These are phyloP conservation scores for Ciona savignyi DNA, from an alignment of 23 tunicate genomes.

Conservation along the genomic window DNA sequence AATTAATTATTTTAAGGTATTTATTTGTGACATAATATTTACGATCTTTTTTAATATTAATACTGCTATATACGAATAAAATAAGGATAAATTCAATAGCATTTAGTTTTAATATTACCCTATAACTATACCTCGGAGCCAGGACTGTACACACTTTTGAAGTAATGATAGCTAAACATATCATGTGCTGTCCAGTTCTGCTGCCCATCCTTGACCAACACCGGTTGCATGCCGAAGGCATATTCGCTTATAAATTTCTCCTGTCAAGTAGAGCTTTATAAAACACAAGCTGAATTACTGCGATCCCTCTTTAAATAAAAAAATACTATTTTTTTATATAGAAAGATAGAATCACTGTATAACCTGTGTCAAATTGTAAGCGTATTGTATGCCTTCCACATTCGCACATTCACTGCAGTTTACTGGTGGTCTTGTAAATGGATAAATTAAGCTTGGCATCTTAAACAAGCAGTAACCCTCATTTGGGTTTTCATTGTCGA, in stretches of 20 bases:
- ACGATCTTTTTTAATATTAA: neutral
- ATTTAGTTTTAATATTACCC: too few relatives aligned
- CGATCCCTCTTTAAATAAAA: too few relatives aligned
- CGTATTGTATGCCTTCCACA: neutral
- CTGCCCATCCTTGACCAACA: constrained; percentile 42
- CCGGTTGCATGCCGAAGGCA: constrained; percentile 41
- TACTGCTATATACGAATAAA: too few relatives aligned
- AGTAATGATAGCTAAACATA: constrained; percentile 33
- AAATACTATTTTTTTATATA: too few relatives aligned
- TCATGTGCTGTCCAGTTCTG: constrained; percentile 32
- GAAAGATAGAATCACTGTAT: too few relatives aligned
- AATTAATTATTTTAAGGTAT: too few relatives aligned
- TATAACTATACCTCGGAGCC: constrained; percentile 28
- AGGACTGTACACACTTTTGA: constrained; percentile 11
- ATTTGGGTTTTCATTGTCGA: too few relatives aligned
- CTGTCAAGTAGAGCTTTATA: constrained; percentile 8
- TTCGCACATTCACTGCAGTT: neutral
- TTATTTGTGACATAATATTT: neutral
- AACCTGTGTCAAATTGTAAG: neutral
- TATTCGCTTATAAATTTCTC: constrained; percentile 20
- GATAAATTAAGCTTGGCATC: too few relatives aligned
- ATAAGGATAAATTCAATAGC: too few relatives aligned
- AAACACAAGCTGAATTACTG: too few relatives aligned
- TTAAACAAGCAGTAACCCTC: too few relatives aligned
- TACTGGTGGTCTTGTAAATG: neutral